Conservation (phyloP, 2,888 invertebrate species). For the Allophyes oxyacanthae region DNA sequence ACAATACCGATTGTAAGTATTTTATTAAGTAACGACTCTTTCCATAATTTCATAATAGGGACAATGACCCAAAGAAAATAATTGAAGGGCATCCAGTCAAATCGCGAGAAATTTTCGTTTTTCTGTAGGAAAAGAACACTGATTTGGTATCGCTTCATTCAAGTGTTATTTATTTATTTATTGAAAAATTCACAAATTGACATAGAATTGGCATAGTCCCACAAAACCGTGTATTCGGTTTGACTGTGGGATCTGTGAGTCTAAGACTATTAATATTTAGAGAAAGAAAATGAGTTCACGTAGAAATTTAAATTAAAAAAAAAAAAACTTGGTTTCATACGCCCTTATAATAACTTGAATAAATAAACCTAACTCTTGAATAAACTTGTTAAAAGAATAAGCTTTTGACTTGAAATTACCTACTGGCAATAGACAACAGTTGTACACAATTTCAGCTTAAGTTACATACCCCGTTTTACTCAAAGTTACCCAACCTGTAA, state of each 20-base stretch:
- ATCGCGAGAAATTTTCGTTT: slow-evolving; percentile 7
- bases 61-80: slow-evolving; percentile 9
- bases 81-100: slow-evolving; percentile 18
- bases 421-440: background rate
- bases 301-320: background rate
- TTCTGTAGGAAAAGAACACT: slow-evolving; percentile 1
- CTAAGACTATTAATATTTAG: no score
- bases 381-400: background rate
- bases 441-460: slow-evolving; percentile 13
- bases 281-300: no score
- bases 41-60: slow-evolving; percentile 25
- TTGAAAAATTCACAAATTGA: no score
- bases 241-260: no score
- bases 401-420: background rate
- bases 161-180: slow-evolving; percentile 10
- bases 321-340: no score
- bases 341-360: no score
- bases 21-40: background rate
- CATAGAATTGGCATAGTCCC: no score
- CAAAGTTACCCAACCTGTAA: slow-evolving; percentile 13
- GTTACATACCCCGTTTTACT: slow-evolving; percentile 8
- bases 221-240: no score
- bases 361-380: no score
- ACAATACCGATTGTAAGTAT: background rate
- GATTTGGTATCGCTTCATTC: slow-evolving; percentile 7